phyloP scores from a whole-genome alignment of 2,888 invertebrate genomes.

The Cetonia aurata region DNA sequence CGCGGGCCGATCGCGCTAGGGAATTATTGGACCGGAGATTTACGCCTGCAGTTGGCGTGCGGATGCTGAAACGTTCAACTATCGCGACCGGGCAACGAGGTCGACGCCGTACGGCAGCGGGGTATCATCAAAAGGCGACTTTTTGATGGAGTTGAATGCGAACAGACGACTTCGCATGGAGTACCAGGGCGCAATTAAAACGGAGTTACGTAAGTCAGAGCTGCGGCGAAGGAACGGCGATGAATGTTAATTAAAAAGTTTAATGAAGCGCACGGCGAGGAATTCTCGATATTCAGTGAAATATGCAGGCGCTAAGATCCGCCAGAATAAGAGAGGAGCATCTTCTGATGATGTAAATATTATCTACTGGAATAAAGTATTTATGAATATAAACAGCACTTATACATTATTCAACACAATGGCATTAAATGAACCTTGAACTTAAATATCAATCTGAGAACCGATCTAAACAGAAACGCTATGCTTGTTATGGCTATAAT shows the following conservation, averaged over 20 bases:
- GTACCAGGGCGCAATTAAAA: conserved; percentile 11
- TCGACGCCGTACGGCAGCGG: too few species aligned
- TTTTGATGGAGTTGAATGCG: conserved; percentile 1
- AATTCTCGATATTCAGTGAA: conserved; percentile 19
- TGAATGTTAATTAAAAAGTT: conserved; percentile 35
- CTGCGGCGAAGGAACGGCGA: conserved; percentile 1
- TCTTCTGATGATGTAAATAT: neutral
- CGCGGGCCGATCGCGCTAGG: too few species aligned
- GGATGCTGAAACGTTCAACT: too few species aligned
- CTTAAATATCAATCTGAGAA: too few species aligned
- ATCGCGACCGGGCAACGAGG: too few species aligned
- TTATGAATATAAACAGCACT: neutral
- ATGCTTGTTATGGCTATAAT: too few species aligned
- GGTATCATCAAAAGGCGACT: too few species aligned
- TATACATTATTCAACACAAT: too few species aligned
- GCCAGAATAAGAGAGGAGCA: neutral
- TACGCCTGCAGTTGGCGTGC: too few species aligned
- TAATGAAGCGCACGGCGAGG: conserved; percentile 20
- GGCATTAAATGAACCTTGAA: too few species aligned
- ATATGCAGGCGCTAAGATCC: conserved; percentile 10
- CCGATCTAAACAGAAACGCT: too few species aligned
- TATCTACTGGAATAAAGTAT: neutral
- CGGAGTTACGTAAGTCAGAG: conserved; percentile 7
- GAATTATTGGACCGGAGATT: too few species aligned
- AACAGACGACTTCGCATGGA: conserved; percentile 6